A percentile compares a stretch with the other conserved stretches of the same genome.
Evolutionary conservation across 2,888 invertebrate species (phyloP).

Genomic region (Agrilus biguttatus): DNA sequence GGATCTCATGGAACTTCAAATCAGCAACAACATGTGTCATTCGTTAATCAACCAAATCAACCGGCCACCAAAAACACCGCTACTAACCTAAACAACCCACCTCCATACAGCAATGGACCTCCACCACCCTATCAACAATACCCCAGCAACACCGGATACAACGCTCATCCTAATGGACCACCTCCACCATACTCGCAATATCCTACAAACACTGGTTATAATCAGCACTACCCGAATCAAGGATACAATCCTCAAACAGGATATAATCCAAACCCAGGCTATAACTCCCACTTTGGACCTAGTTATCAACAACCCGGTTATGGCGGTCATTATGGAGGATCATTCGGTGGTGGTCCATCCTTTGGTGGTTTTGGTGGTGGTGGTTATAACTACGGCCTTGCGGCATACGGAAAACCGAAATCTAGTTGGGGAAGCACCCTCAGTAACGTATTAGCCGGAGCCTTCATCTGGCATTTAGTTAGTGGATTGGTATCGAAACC

Average conservation of each 20-base stretch:
- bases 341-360: slow-evolving; percentile 7
- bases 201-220: too few species aligned
- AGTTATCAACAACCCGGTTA: slow-evolving; percentile 1
- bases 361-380: slow-evolving; percentile 10
- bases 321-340: slow-evolving; percentile 6
- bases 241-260: background rate
- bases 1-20: background rate
- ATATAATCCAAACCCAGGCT: slow-evolving; percentile 7
- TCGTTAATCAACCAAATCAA: background rate
- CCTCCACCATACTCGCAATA: background rate
- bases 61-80: slow-evolving; percentile 5
- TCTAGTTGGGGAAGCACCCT: slow-evolving; percentile 17
- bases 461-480: slow-evolving; percentile 22
- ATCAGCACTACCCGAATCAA: background rate
- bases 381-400: slow-evolving; percentile 12
- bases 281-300: slow-evolving; percentile 1
- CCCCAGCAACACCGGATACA: slow-evolving; percentile 6
- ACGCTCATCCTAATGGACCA: background rate
- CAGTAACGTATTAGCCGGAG: slow-evolving; percentile 22
- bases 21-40: background rate
- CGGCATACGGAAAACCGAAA: slow-evolving; percentile 8
- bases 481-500: slow-evolving; percentile 18
- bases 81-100: slow-evolving; percentile 4
- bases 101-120: background rate
- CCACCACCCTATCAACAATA: slow-evolving; percentile 7